Conservation (phyloP, 2,113 vertebrate genomes). For the Crotophaga sulcirostris region DNA sequence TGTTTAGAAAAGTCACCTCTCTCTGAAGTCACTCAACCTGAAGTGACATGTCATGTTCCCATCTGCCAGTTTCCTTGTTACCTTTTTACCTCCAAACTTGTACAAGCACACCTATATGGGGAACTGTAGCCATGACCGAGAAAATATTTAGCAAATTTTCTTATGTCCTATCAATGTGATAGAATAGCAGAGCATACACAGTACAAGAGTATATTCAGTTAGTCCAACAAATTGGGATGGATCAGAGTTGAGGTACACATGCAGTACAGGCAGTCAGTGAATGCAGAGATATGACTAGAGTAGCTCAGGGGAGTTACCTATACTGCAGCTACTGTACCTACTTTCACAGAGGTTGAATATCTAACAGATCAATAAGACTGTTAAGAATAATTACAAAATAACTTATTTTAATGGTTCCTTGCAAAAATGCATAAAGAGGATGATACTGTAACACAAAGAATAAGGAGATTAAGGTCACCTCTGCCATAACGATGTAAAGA, state of each 20-base stretch:
- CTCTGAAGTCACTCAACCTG: not conserved
- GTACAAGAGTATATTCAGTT: not conserved
- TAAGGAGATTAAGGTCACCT: not conserved
- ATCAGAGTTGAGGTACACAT: accelerated
- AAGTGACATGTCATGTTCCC: not conserved
- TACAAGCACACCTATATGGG: not conserved
- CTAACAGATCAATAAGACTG: not conserved
- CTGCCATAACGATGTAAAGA: not conserved
- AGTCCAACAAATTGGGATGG: not conserved
- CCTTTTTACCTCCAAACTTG: not conserved
- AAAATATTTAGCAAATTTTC: not conserved
- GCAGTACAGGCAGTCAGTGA: not conserved
- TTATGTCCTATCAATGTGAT: not conserved
- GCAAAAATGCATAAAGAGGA: not conserved
- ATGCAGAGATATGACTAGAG: not conserved
- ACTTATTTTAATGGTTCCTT: not conserved
- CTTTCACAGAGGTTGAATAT: not conserved
- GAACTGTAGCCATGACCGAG: not conserved
- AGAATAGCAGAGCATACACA: not conserved
- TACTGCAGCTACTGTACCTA: not conserved
- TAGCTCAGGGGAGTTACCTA: not conserved
- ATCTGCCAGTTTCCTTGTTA: not conserved
- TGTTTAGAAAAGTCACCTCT: not conserved
- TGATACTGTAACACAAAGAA: not conserved
- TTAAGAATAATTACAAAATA: not conserved